Evolutionary conservation across 2,797 vertebrate species (phyloP).

Genomic region (Neopelma chrysocephalum): DNA sequence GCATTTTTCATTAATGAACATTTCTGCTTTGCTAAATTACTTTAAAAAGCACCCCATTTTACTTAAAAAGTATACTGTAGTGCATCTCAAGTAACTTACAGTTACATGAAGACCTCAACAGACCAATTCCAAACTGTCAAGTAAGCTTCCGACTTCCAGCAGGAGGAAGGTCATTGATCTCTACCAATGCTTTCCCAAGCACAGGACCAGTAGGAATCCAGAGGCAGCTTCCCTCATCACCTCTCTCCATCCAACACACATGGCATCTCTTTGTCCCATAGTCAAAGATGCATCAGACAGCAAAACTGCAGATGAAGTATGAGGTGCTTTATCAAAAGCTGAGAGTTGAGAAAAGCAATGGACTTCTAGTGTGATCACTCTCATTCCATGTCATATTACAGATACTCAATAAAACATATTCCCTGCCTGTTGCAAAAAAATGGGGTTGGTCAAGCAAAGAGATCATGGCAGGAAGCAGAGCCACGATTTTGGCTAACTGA

Average conservation of each 20-base stretch:
- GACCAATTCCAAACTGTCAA: neutral
- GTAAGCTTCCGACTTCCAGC: neutral
- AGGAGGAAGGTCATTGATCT: neutral
- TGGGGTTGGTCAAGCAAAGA: neutral
- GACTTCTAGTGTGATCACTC: neutral
- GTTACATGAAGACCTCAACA: neutral
- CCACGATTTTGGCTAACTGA: neutral
- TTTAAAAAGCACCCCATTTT: neutral
- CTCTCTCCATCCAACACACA: neutral
- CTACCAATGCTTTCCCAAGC: neutral
- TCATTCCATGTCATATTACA: fast-evolving
- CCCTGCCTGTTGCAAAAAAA: neutral
- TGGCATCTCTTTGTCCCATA: neutral
- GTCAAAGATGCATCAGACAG: neutral
- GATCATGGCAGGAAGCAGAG: neutral
- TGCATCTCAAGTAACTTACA: neutral
- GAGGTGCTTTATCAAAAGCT: neutral
- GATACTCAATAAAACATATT: neutral
- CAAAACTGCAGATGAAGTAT: neutral
- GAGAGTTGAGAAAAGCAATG: neutral
- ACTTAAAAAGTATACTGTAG: neutral
- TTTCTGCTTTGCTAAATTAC: neutral
- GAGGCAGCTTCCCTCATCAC: neutral
- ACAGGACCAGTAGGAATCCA: neutral
- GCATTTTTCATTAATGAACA: neutral